Evolutionary conservation across 2,113 vertebrate genomes (phyloP).

Genomic region (Proterorhinus semilunaris): DNA sequence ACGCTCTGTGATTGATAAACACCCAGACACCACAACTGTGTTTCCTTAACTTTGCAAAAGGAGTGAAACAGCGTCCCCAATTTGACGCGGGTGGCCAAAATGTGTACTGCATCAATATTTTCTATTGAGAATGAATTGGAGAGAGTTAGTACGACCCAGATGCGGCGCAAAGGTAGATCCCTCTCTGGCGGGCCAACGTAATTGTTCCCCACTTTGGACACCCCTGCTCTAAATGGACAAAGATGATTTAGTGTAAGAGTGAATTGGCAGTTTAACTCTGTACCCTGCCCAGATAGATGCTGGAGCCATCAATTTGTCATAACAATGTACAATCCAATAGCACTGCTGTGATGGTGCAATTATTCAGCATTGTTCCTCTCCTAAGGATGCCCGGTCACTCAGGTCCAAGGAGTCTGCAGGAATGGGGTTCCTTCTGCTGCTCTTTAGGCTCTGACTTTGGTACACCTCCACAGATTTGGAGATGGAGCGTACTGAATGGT

Average conservation of each 20-base stretch:
- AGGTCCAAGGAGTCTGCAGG: constrained; percentile 58
- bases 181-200: no score
- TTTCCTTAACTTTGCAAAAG: no score
- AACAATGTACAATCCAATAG: background rate
- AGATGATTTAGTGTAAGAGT: background rate
- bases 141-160: no score
- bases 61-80: no score
- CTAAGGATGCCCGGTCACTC: constrained; percentile 66
- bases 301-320: background rate
- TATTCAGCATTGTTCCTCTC: constrained; percentile 73
- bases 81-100: no score
- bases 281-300: background rate
- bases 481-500: constrained; percentile 79
- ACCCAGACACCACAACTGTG: no score
- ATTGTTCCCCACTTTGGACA: no score
- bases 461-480: constrained; percentile 67
- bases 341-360: background rate
- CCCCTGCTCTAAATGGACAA: background rate
- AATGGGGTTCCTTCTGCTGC: constrained; percentile 61
- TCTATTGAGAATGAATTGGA: no score
- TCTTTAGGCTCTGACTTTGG: constrained; percentile 46
- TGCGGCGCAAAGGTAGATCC: no score
- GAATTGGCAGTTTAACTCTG: background rate
- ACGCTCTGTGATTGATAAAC: no score
- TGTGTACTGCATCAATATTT: no score